These are phyloP conservation scores for Clarias batrachus DNA, from an alignment of 2,113 vertebrate species.

Conservation along the genomic window DNA sequence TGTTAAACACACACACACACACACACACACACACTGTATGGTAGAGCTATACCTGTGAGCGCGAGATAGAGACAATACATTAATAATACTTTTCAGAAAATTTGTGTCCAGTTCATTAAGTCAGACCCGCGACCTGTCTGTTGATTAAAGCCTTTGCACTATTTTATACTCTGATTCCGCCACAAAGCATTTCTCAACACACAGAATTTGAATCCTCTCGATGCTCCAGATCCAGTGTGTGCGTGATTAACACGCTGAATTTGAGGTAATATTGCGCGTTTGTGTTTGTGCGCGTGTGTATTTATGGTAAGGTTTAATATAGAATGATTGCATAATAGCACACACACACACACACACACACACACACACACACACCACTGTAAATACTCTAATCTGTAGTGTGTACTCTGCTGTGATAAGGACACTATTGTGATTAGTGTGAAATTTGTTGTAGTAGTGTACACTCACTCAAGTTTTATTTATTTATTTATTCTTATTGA, in stretches of 20 bases:
- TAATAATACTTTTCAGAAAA: not conserved
- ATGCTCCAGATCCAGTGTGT: not conserved
- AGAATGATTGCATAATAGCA: not conserved
- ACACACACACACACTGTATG: not conserved
- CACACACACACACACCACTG: not conserved
- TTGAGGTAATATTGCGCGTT: not conserved
- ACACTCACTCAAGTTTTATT: too few species aligned
- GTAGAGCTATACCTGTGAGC: too few species aligned
- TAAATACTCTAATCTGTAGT: not conserved
- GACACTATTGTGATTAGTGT: too few species aligned
- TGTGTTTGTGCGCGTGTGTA: not conserved
- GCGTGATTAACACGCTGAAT: not conserved
- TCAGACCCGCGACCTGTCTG: not conserved
- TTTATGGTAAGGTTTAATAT: not conserved
- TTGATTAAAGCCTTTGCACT: not conserved
- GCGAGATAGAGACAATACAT: not conserved
- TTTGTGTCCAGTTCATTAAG: not conserved
- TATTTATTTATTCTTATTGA: too few species aligned
- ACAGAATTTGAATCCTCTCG: not conserved
- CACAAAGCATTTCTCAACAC: not conserved
- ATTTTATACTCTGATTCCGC: not conserved
- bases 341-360: slow-evolving; percentile 24
- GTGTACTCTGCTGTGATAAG: not conserved
- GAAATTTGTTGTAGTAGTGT: too few species aligned
- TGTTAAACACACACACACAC: not conserved